Evolutionary conservation across 2,113 vertebrate genomes (phyloP).

Genomic region (Probosciger aterrimus): DNA sequence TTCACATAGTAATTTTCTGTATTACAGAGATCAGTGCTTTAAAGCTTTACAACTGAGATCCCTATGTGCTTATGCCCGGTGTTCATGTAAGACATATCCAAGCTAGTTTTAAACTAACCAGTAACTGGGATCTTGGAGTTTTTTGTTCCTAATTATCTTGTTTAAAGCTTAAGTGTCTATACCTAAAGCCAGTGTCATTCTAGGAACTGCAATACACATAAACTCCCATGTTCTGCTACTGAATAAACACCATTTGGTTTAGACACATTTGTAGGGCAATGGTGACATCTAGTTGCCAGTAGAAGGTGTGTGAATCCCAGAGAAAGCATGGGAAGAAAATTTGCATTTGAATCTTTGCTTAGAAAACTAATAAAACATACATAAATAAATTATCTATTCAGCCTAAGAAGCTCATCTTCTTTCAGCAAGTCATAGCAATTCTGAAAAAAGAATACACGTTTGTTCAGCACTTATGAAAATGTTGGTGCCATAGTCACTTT

Average conservation of each 20-base stretch:
- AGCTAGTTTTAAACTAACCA: background rate
- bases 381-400: background rate
- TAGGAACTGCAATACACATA: background rate
- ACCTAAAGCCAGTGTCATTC: background rate
- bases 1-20: background rate
- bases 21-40: background rate
- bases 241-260: background rate
- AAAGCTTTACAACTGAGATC: background rate
- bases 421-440: background rate
- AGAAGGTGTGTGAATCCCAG: background rate
- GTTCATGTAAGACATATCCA: background rate
- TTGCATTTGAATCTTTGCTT: background rate
- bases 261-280: background rate
- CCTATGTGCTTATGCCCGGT: background rate
- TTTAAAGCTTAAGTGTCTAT: background rate
- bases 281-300: slow-evolving; percentile 57
- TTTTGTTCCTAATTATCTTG: background rate
- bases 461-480: background rate
- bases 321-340: background rate
- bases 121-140: background rate
- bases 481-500: rapidly evolving
- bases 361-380: background rate
- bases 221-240: background rate
- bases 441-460: background rate
- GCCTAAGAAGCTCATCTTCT: background rate